Evolutionary conservation across 2,113 vertebrate species (phyloP).

Genomic region (Lycocorax pyrrhopterus): DNA sequence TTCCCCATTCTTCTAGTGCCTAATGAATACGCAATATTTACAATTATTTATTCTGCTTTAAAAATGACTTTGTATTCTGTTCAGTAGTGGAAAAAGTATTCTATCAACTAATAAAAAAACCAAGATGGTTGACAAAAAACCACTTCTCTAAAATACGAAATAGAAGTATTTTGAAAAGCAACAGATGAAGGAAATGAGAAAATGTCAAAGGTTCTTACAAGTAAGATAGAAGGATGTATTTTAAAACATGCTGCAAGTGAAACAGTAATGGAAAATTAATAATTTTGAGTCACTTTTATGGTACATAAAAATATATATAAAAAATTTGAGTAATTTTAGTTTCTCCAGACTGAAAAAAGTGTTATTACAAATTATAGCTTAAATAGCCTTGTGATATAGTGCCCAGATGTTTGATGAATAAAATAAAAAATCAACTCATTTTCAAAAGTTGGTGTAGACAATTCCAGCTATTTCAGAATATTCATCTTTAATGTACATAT

Average conservation of each 20-base stretch:
- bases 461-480: constrained; percentile 35
- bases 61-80: neutral
- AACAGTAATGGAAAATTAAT: neutral
- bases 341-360: neutral
- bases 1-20: neutral
- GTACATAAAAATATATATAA: neutral
- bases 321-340: neutral
- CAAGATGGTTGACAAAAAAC: neutral
- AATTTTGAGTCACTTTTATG: neutral
- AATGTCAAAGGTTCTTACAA: neutral
- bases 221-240: neutral
- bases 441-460: constrained; percentile 1
- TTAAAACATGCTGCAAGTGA: neutral
- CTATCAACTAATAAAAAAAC: neutral
- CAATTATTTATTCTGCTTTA: neutral
- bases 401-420: constrained; percentile 25
- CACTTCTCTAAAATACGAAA: neutral
- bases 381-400: neutral
- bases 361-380: neutral
- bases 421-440: neutral
- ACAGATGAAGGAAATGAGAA: neutral
- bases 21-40: neutral
- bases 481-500: constrained; percentile 40
- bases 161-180: neutral
- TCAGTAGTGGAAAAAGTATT: neutral